phyloP scores from a whole-genome alignment of 2,797 vertebrate species.

The Hydrolagus colliei region DNA sequence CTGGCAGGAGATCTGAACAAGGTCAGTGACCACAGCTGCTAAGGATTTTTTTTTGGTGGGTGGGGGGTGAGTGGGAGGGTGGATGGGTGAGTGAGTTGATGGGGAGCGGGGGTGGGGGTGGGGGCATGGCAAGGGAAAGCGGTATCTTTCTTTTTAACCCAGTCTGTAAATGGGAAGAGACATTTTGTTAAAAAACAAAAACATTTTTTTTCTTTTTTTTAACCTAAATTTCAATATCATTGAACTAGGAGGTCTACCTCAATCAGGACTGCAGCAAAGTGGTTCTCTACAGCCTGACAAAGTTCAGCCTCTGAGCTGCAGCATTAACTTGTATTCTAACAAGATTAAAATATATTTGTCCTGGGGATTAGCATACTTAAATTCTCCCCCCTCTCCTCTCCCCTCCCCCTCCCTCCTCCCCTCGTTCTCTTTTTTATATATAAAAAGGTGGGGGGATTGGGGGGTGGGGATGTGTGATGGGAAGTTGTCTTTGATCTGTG shows the following conservation, averaged over 20 bases:
- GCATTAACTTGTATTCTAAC: conserved; percentile 99
- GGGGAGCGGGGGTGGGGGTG: background rate
- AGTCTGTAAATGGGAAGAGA: conserved; percentile 36
- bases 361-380: conserved; percentile 98
- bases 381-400: conserved; percentile 72
- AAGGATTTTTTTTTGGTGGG: conserved; percentile 49
- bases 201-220: too few relatives aligned
- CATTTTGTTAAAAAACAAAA: conserved; percentile 55
- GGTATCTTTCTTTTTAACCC: conserved; percentile 32
- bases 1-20: conserved; percentile 52
- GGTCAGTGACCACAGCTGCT: conserved; percentile 30
- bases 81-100: too few relatives aligned
- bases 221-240: conserved; percentile 58
- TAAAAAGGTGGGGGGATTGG: too few relatives aligned
- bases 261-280: conserved; percentile 73
- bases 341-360: conserved; percentile 99
- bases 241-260: conserved; percentile 61
- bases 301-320: conserved; percentile 81
- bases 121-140: too few relatives aligned
- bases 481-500: conserved; percentile 92
- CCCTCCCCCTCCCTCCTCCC: too few relatives aligned
- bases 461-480: conserved; percentile 46
- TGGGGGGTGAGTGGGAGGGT: too few relatives aligned
- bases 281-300: conserved; percentile 75
- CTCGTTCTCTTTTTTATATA: too few relatives aligned